phyloP scores from a whole-genome alignment of 2,888 invertebrate species.

The Ophioninae sp. region DNA sequence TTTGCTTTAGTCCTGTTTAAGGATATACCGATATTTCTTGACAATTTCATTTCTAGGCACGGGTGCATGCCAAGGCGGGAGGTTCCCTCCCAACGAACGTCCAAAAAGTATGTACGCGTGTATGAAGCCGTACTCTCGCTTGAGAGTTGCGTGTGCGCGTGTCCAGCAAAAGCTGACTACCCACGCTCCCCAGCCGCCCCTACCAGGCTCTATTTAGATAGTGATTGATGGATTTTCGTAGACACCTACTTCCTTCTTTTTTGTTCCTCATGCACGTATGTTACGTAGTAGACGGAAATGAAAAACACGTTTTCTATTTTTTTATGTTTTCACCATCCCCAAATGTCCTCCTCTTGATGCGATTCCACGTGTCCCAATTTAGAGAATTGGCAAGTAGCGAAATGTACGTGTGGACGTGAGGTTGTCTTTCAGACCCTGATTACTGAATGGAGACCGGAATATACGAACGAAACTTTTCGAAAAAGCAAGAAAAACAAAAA shows the following conservation, averaged over 20 bases:
- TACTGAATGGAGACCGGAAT: slow-evolving; percentile 11
- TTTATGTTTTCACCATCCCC: slow-evolving; percentile 14
- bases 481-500: slow-evolving; percentile 3
- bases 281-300: slow-evolving; percentile 38
- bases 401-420: slow-evolving; percentile 42
- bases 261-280: slow-evolving; percentile 39
- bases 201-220: slow-evolving; percentile 24
- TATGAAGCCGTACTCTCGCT: slow-evolving; percentile 55
- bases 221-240: slow-evolving; percentile 33
- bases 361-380: slow-evolving; percentile 34
- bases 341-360: slow-evolving; percentile 8
- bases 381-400: slow-evolving; percentile 32
- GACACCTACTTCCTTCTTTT: slow-evolving; percentile 23
- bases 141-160: slow-evolving; percentile 58
- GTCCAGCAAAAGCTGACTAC: slow-evolving; percentile 37
- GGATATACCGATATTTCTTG: slow-evolving; percentile 51
- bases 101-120: slow-evolving; percentile 67
- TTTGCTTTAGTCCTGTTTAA: slow-evolving; percentile 29
- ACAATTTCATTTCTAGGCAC: slow-evolving; percentile 66
- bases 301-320: slow-evolving; percentile 5
- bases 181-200: background rate
- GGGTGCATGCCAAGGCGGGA: slow-evolving; percentile 66
- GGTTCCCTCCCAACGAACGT: slow-evolving; percentile 62
- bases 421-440: slow-evolving; percentile 18
- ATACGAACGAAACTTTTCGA: slow-evolving; percentile 15